These are phyloP conservation scores for Sphaeramia orbicularis DNA, from an alignment of 2,797 vertebrate genomes.

Conservation along the genomic window DNA sequence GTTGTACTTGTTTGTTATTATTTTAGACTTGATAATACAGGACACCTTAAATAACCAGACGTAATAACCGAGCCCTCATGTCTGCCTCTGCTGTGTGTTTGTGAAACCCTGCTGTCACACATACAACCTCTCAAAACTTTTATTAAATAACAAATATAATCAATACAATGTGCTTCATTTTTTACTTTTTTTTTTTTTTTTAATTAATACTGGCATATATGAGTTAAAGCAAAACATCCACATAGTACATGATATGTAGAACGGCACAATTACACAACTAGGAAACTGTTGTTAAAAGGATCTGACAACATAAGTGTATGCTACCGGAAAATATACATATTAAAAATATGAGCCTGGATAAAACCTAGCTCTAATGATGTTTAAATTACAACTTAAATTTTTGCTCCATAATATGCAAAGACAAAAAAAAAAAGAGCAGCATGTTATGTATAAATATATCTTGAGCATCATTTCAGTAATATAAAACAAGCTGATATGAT, in stretches of 20 bases:
- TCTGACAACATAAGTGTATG: constrained; percentile 32
- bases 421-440: constrained; percentile 17
- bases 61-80: constrained; percentile 52
- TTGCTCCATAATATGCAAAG: constrained; percentile 17
- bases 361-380: constrained; percentile 30
- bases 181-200: too few relatives aligned
- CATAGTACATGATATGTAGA: constrained; percentile 16
- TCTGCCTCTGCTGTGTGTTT: constrained; percentile 56
- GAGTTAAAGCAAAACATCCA: constrained; percentile 23
- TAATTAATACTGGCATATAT: constrained; percentile 12
- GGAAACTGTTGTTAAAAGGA: constrained; percentile 17
- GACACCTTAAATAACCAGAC: constrained; percentile 68
- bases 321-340: constrained; percentile 27
- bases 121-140: constrained; percentile 36
- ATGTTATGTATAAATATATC: constrained; percentile 23
- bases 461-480: constrained; percentile 16
- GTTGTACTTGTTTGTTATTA: constrained; percentile 76
- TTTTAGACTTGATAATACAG: constrained; percentile 66
- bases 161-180: constrained; percentile 9
- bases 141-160: constrained; percentile 40
- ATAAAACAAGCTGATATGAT: constrained; percentile 22
- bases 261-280: constrained; percentile 13
- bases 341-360: constrained; percentile 48
- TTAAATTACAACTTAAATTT: constrained; percentile 20
- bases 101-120: constrained; percentile 66